These are phyloP conservation scores for Polietes domitor DNA, from an alignment of 2,888 invertebrate species.

Conservation along the genomic window DNA sequence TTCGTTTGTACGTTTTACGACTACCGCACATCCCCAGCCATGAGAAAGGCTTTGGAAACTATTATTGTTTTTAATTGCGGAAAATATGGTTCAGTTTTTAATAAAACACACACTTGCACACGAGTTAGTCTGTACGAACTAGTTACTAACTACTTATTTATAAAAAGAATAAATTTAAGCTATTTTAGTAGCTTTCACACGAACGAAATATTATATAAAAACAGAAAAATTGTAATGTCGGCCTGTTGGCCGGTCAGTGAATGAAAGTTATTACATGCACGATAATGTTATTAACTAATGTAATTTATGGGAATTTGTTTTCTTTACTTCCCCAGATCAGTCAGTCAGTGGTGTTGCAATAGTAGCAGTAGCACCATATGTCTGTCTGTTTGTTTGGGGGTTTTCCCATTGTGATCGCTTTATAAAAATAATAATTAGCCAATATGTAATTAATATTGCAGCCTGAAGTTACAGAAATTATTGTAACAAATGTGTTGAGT, in stretches of 20 bases:
- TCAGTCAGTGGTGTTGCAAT: neutral
- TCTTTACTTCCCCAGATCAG: no score
- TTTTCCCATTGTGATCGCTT: neutral
- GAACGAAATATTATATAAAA: constrained; percentile 20
- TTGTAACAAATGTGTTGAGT: neutral
- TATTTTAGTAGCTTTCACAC: neutral
- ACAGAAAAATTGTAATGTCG: constrained; percentile 31
- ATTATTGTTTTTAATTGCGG: constrained; percentile 53
- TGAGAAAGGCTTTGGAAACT: neutral
- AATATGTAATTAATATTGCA: neutral
- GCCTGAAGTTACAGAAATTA: neutral
- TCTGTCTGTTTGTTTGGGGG: neutral
- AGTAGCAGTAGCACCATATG: neutral
- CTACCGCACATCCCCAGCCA: neutral
- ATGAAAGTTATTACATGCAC: constrained; percentile 32
- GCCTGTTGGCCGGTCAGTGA: neutral
- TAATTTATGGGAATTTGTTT: constrained; percentile 26
- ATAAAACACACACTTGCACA: neutral
- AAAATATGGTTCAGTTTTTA: constrained; percentile 40
- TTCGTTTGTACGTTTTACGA: neutral
- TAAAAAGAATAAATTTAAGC: neutral
- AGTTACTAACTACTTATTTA: no score
- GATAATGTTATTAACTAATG: constrained; percentile 15
- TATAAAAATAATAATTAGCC: constrained; percentile 4
- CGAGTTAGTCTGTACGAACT: no score